phyloP scores from a whole-genome alignment of 2,888 invertebrate species.

The Lycocerus yunnanus region DNA sequence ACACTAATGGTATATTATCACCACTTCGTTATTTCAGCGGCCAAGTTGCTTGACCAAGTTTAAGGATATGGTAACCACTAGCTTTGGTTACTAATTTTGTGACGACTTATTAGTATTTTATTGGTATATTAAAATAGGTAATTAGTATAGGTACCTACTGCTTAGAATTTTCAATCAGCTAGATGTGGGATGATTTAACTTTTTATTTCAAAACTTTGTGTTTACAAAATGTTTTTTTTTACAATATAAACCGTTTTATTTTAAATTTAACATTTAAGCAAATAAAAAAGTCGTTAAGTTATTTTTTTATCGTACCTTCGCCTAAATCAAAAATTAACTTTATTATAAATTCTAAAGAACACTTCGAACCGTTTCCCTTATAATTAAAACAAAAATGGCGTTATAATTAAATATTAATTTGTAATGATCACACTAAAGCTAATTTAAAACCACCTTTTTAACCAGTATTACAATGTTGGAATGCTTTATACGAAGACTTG shows the following conservation, averaged over 20 bases:
- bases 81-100: neutral
- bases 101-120: neutral
- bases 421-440: neutral
- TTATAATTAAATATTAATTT: neutral
- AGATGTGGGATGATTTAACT: neutral
- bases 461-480: neutral
- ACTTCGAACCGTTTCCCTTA: neutral
- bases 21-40: neutral
- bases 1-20: neutral
- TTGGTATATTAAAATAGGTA: neutral
- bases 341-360: neutral
- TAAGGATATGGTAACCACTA: neutral
- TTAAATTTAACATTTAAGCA: neutral
- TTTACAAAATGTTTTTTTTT: neutral
- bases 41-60: neutral
- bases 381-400: neutral
- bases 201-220: neutral
- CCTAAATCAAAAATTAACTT: slow-evolving; percentile 1
- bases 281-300: slow-evolving; percentile 4
- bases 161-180: neutral
- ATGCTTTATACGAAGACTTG: neutral
- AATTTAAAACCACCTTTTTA: neutral
- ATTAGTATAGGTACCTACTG: too few relatives aligned
- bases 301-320: neutral
- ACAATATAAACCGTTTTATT: neutral